Evolutionary conservation across 2,888 invertebrate species (phyloP), one percentile per base, ranked within the genome.

Genomic region (Dilophus febrilis): DNA sequence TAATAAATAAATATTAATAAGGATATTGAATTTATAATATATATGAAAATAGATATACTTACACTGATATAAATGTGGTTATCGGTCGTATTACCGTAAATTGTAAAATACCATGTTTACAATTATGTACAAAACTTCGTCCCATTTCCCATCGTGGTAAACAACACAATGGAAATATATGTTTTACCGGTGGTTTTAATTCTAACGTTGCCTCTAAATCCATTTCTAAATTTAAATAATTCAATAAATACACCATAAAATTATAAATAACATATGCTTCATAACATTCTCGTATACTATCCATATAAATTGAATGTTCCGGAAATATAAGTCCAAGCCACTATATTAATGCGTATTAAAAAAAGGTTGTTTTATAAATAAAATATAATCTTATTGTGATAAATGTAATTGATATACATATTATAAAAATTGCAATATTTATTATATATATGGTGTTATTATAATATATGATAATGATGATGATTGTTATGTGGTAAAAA

Each of bases 241-340:
- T 88, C 44, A 94, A 65, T 49, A 95, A 67, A 59, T 85, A 95
- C 54, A 83, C 84, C 90, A 94, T 91, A 57, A 95, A 95, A 66
- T 92, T 94, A 61, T 95, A 94, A 53, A 95, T 94, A 3, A 94
- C 94, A 67, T 92, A 95, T 1, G 92, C 94, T 65, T 95, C 95
- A 57, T 94, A 95, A 58, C 92, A 94, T 67, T 95, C 94, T 57
- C 94, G 70, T 38, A 87, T 61, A 49, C 88, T 87, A 61, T 95
- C 92, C 54, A 92, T 75, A 58, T 92, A 94, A 48, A 95, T 88
- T 31, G 90, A 85, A 51, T 81, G 77, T 48, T 78, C 71, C 1
- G 90, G 88, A 58, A 85, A 90, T 38, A 82, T 69, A 45, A 95
- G 64, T 3, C 92, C 92, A 36, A 62, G 50, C 61, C 61, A 62